phyloP scores from a whole-genome alignment of 2,113 vertebrate genomes.

The Epinephelus moara region DNA sequence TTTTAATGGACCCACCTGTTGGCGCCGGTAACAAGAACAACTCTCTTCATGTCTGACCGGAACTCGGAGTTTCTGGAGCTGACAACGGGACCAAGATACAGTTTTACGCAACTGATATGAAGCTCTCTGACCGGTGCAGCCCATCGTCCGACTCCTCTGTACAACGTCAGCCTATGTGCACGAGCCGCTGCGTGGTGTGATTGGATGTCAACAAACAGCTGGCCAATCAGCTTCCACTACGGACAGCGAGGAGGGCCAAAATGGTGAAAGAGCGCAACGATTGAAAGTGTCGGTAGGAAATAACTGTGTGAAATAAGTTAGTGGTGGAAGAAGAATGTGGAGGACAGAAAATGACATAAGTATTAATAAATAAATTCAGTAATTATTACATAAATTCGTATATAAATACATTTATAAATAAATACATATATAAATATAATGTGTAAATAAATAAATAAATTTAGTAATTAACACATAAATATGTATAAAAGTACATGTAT shows the following conservation, averaged over 20 bases:
- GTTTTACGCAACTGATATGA: not conserved
- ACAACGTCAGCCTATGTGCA: slow-evolving; percentile 42
- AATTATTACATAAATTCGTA: too few species aligned
- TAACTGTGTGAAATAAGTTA: too few species aligned
- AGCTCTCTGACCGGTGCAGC: not conserved
- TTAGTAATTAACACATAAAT: too few species aligned
- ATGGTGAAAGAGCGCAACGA: not conserved
- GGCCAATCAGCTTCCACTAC: slow-evolving; percentile 68
- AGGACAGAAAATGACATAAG: too few species aligned
- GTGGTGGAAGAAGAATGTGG: too few species aligned
- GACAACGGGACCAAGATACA: not conserved
- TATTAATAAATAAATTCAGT: too few species aligned
- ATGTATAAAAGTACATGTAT: too few species aligned
- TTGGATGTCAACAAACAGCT: slow-evolving; percentile 64
- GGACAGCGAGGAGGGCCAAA: slow-evolving; percentile 27
- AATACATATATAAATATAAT: too few species aligned
- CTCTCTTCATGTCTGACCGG: slow-evolving; percentile 81
- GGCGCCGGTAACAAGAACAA: slow-evolving; percentile 91
- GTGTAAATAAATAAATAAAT: too few species aligned
- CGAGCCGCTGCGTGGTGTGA: slow-evolving; percentile 70
- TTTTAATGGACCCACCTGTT: slow-evolving; percentile 85
- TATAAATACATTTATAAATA: too few species aligned
- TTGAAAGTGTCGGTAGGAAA: not conserved
- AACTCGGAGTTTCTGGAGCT: not conserved
- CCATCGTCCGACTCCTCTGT: slow-evolving; percentile 52